Base-by-base conservation (phyloP, 2,888 invertebrate species). In the Melanophora roralis region DNA sequence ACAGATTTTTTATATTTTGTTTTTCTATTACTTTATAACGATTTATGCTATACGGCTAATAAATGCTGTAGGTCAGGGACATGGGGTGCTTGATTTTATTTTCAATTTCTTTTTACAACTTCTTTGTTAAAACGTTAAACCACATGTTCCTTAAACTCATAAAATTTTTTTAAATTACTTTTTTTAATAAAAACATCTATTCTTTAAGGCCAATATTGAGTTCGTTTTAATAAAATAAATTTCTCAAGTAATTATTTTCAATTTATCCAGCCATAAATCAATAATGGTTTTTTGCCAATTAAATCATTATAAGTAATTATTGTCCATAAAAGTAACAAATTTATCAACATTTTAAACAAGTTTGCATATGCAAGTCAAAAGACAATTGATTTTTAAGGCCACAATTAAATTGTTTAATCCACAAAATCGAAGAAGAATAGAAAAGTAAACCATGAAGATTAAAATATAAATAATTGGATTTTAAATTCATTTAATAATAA, bases 181-280 rank as follows among this genome's bases (percentile, higher is more conserved):
- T n/a, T n/a, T n/a, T n/a, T n/a, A n/a, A n/a, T n/a, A n/a, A n/a
- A n/a, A n/a, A n/a, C n/a, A n/a, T n/a, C n/a, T n/a, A n/a, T n/a
- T n/a, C n/a, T n/a, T n/a, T n/a, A 27, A 51, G 27, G 9, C n/a
- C 38, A 47, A 53, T 59, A 19, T 40, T 9, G 16, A 59, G 40
- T 40, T 69, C 49, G 11, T 40, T 12, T 40, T 47, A 59, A 49
- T 32, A 16, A 69, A 49, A 38, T 49, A 7, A 21, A n/a, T n/a
- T n/a, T n/a, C n/a, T 38, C n/a, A 49, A 6, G 32, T 19, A 38
- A 40, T 38, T 69, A 27, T 27, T 23, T 43, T 47, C 34, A 69
- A 47, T 12, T 27, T 27, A 36, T n/a, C n/a, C n/a, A n/a, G n/a
- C n/a, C n/a, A n/a, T n/a, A n/a, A n/a, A n/a, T n/a, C n/a, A n/a